Evolutionary conservation across 1,140 invertebrate genomes (phyloP).

Genomic region (Drosophila varians): DNA sequence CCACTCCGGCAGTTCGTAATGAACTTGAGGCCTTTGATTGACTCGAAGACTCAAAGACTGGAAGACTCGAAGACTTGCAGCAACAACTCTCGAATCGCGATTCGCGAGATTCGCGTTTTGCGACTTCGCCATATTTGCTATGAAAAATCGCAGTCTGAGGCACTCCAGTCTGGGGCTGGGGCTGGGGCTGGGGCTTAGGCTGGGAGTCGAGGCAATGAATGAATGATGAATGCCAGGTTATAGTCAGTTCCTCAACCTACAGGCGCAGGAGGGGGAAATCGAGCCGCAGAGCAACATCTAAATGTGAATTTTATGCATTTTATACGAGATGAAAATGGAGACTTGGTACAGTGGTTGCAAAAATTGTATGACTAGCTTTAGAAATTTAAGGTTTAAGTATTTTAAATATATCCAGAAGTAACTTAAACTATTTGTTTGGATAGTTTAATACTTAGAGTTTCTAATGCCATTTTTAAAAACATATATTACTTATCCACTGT

Average conservation of each 20-base stretch:
- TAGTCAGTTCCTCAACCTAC: conserved; percentile 14
- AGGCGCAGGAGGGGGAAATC: conserved; percentile 23
- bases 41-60: conserved; percentile 54
- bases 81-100: conserved; percentile 15
- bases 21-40: conserved; percentile 77
- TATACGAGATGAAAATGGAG: conserved; percentile 68
- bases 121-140: conserved; percentile 65
- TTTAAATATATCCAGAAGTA: too few relatives aligned
- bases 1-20: conserved; percentile 73
- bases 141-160: conserved; percentile 50
- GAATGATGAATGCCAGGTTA: conserved; percentile 74
- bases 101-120: conserved; percentile 29
- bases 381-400: background rate
- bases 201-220: conserved; percentile 61
- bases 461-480: background rate
- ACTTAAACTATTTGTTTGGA: too few relatives aligned
- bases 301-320: conserved; percentile 79
- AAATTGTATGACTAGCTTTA: background rate
- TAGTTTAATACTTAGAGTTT: too few relatives aligned
- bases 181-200: conserved; percentile 4
- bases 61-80: conserved; percentile 31
- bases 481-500: conserved; percentile 28
- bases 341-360: conserved; percentile 43
- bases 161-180: background rate
- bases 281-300: conserved; percentile 63